These are phyloP conservation scores for Dichetophora obliterata DNA, from an alignment of 2,888 invertebrate genomes.

Conservation along the genomic window DNA sequence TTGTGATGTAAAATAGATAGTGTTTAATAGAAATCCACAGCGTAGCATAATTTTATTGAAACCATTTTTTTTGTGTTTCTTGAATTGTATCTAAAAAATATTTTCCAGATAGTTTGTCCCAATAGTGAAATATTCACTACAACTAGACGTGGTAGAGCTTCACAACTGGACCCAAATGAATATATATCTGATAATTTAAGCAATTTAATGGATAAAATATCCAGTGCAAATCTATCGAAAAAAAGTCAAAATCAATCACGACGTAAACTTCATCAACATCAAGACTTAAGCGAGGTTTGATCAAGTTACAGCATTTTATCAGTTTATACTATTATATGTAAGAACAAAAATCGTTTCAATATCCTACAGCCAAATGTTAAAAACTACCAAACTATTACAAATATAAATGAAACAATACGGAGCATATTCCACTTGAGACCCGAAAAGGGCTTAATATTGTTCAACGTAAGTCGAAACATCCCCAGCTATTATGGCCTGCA, in stretches of 20 bases:
- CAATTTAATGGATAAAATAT: conserved; percentile 42
- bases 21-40: neutral
- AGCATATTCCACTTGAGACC: conserved; percentile 50
- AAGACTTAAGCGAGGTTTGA: conserved; percentile 14
- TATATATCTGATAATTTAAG: conserved; percentile 50
- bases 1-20: neutral
- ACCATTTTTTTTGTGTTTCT: too few species aligned
- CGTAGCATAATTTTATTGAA: neutral
- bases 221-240: conserved; percentile 29
- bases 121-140: conserved; percentile 51
- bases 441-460: conserved; percentile 51
- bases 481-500: conserved; percentile 9
- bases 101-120: conserved; percentile 62
- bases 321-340: too few species aligned
- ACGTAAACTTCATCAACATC: conserved; percentile 14
- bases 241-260: conserved; percentile 41
- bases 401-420: conserved; percentile 47
- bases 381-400: conserved; percentile 50
- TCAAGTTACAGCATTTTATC: neutral
- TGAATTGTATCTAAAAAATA: conserved; percentile 19
- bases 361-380: conserved; percentile 45
- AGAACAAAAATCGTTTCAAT: neutral
- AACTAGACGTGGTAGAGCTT: conserved; percentile 51
- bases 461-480: conserved; percentile 53
- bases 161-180: conserved; percentile 46